Evolutionary conservation across 2,113 vertebrate genomes (phyloP), one percentile per base, ranked within the genome.

Genomic region (Hippocampus barbouri): DNA sequence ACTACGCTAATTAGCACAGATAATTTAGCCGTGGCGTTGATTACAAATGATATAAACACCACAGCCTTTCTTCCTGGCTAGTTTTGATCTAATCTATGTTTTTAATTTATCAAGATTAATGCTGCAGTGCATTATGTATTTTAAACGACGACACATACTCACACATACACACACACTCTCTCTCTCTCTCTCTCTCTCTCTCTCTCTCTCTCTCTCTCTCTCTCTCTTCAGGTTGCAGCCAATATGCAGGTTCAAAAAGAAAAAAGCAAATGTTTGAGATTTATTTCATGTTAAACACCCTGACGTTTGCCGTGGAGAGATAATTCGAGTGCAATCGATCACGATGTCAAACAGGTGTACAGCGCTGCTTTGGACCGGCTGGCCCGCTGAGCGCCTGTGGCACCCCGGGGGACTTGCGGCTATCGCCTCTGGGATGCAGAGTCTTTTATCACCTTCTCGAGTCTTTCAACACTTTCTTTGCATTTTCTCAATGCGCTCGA

Each of bases 401-500:
- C 53, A 59, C 74, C 63, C 47, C 64, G 56, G 69, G 71, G 73
- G 20, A 68, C 23, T 80, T 73, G 62, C 62, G 77, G 64, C 60
- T 73, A 38, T 65, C n/a, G 61, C 66, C 64, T 53, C 51, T 12
- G 27, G 14, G 67, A 34, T 62, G 21, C 14, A 47, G 10, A 45
- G 69, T 68, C 49, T 69, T 73, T 53, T 70, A 72, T 72, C 75
- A 74, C 53, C 45, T 67, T 54, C 30, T 61, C 38, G 51, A 56
- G 43, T 23, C 69, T 77, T 77, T 79, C 43, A 78, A 72, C 69
- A 71, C 69, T 61, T 66, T 61, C 47, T 49, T 20, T 70, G 57
- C 54, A 41, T 67, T 61, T 56, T 10, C 27, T 56, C 40, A 66
- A 63, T 53, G 69, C 15, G 41, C 15, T 61, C 23, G n/a, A 56